phyloP scores from a whole-genome alignment of 2,797 vertebrate genomes.

The Acanthiza pusilla region DNA sequence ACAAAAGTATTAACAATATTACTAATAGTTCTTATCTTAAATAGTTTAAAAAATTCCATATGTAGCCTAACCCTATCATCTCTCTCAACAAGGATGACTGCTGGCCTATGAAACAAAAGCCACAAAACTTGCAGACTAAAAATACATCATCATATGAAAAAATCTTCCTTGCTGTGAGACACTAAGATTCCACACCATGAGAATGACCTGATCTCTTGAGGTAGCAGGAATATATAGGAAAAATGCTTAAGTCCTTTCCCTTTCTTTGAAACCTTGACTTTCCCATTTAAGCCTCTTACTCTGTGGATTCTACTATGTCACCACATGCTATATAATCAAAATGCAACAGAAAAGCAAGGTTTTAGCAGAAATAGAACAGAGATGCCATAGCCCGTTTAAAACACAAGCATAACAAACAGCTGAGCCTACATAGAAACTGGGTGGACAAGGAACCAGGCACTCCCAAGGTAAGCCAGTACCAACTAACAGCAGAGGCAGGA shows the following conservation, averaged over 20 bases:
- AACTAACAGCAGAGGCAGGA: not conserved
- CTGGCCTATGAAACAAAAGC: not conserved
- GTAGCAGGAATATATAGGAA: not conserved
- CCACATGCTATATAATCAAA: not conserved
- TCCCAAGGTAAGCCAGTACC: not conserved
- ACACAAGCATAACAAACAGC: not conserved
- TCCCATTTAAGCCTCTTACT: not conserved
- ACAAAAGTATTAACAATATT: not conserved
- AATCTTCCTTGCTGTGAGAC: not conserved
- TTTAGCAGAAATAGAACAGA: not conserved
- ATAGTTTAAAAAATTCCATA: not conserved
- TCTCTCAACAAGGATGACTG: not conserved
- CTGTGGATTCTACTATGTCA: not conserved
- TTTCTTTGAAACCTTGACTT: not conserved
- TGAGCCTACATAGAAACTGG: not conserved
- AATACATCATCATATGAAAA: not conserved
- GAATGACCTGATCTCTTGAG: not conserved
- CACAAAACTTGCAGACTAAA: not conserved
- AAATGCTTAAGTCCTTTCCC: not conserved
- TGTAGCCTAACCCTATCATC: not conserved
- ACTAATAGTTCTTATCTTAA: not conserved
- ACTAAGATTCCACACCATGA: not conserved
- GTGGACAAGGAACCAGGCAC: not conserved
- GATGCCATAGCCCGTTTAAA: not conserved
- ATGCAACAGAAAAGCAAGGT: not conserved